Evolutionary conservation across 64 coral and sea anemone species (phyloP), one percentile per base, ranked within the genome.

Genomic region (Acropora yongei): DNA sequence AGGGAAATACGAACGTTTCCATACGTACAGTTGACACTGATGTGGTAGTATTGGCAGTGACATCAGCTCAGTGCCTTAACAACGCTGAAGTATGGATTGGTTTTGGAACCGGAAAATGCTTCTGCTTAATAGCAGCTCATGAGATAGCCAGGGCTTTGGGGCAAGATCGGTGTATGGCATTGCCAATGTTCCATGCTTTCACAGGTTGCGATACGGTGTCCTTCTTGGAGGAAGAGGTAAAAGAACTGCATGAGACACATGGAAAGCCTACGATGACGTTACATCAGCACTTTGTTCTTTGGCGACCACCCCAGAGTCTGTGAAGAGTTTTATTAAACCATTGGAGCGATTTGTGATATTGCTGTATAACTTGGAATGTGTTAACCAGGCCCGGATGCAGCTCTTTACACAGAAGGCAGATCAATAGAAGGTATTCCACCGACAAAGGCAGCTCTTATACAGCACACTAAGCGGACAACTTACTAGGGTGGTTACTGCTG

Each of bases 11-110:
- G 3, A 55, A 55, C 5, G 51, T 55, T 55, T 55, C 49, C 30
- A 68, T 94, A n/a, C 79, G 55, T 40, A 89, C 69, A 43, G 80
- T 82, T 57, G 86, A 93, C 42, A 82, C 73, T 51, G 80, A 83
- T 63, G 71, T 86, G 40, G 14, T 75, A 41, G 87, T 78, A 16
- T 84, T 85, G 48, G 48, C 89, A 41, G 57, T 74, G 66, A 44
- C 78, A n/a, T 40, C 40, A 60, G 74, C 44, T 40, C 41, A 90
- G 76, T 3, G 30, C 42, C 50, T 78, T 42, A 79, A 30, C 55
- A 79, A 79, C 49, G 39, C 41, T 78, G 74, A 89, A 79, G 55
- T 51, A 18, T 79, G 76, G 57, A 57, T 89, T 20, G 47, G 40
- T 79, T 69, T 87, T 46, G 73, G 11, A 78, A 58, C 44, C 65